A percentile compares a stretch with the other conserved stretches of the same genome.
Conservation (phyloP, 2,113 vertebrate genomes). For the Noturus placidus region DNA sequence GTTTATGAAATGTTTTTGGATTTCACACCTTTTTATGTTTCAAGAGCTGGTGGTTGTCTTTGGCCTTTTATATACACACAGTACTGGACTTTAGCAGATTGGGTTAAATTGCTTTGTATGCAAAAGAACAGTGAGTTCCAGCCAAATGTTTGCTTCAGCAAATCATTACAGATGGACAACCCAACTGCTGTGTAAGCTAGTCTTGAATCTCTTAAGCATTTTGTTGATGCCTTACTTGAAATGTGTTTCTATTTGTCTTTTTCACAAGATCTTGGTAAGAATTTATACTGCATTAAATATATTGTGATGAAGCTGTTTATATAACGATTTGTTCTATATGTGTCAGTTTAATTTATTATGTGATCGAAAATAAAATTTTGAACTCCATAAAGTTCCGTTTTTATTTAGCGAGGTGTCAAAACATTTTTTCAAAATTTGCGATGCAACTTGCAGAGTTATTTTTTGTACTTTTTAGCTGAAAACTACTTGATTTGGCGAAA, state of each 20-base stretch:
- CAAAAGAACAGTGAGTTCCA: slow-evolving; percentile 34
- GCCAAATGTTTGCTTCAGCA: slow-evolving; percentile 22
- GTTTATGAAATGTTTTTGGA: slow-evolving; percentile 27
- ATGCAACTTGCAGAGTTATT: too few relatives aligned
- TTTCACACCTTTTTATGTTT: slow-evolving; percentile 27
- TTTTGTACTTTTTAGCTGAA: too few relatives aligned
- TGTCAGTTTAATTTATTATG: slow-evolving; percentile 39
- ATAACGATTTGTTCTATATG: slow-evolving; percentile 43
- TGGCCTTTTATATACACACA: slow-evolving; percentile 1
- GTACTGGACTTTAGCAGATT: slow-evolving; percentile 20
- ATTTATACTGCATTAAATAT: slow-evolving; percentile 44
- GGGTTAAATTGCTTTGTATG: slow-evolving; percentile 40
- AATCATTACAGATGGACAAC: slow-evolving; percentile 26
- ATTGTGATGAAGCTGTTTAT: slow-evolving; percentile 43
- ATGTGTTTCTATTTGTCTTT: slow-evolving; percentile 37
- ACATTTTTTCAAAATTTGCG: too few relatives aligned
- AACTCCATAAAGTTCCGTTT: background rate
- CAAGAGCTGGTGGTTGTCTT: background rate
- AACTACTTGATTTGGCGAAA: too few relatives aligned
- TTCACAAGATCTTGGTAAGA: slow-evolving; percentile 45
- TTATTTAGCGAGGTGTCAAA: background rate
- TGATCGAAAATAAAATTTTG: slow-evolving; percentile 38
- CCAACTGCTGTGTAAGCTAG: slow-evolving; percentile 33
- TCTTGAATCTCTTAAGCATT: slow-evolving; percentile 31
- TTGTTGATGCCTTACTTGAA: slow-evolving; percentile 50